These are phyloP conservation scores for Tiphia femorata DNA, from an alignment of 2,888 invertebrate genomes.

Conservation along the genomic window DNA sequence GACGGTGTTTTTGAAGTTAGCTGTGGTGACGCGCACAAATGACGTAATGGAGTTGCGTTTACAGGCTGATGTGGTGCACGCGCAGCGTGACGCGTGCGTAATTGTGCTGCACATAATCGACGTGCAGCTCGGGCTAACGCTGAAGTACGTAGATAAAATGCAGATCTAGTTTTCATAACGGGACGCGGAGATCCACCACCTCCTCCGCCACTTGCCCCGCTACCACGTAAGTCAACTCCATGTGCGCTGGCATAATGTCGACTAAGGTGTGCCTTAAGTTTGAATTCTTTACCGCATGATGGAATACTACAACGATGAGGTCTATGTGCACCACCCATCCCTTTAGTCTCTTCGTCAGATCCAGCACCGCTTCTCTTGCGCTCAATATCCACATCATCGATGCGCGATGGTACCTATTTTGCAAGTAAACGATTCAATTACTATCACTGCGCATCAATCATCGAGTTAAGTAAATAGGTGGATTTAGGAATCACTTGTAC, in stretches of 20 bases:
- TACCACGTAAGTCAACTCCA: slow-evolving; percentile 72
- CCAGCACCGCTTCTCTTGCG: slow-evolving; percentile 63
- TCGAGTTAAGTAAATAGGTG: not conserved
- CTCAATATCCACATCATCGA: slow-evolving; percentile 63
- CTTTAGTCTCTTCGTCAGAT: slow-evolving; percentile 69
- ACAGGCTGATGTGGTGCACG: slow-evolving; percentile 82
- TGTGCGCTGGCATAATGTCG: slow-evolving; percentile 95
- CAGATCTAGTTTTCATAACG: slow-evolving; percentile 97
- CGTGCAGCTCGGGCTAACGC: slow-evolving; percentile 91
- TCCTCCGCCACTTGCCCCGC: slow-evolving; percentile 49
- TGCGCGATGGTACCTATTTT: slow-evolving; percentile 64
- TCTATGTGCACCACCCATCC: slow-evolving; percentile 77
- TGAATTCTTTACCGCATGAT: slow-evolving; percentile 96
- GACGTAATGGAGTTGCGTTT: slow-evolving; percentile 62
- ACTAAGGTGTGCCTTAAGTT: slow-evolving; percentile 92
- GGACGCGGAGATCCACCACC: slow-evolving; percentile 80
- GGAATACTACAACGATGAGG: slow-evolving; percentile 91
- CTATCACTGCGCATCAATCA: not conserved
- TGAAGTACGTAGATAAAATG: slow-evolving; percentile 94
- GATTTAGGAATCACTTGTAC: too few species aligned
- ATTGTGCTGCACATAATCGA: slow-evolving; percentile 85
- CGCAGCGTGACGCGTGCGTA: slow-evolving; percentile 88
- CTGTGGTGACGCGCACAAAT: slow-evolving; percentile 66
- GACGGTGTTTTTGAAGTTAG: slow-evolving; percentile 58
- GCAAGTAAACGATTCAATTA: too few species aligned